Conservation (phyloP, 1,140 invertebrate species). For the Vanessa tameamea region DNA sequence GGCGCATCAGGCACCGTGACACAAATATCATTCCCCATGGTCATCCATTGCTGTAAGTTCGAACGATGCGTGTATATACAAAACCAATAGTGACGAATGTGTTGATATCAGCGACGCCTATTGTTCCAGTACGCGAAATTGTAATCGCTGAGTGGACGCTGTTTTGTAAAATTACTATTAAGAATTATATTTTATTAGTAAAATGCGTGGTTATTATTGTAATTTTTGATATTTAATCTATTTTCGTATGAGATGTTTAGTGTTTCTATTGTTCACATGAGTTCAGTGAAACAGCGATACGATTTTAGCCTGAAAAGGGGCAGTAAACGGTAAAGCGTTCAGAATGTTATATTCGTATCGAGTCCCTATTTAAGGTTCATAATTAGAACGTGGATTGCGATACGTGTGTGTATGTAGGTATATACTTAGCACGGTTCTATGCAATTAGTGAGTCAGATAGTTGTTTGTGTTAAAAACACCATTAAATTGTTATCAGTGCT, state of each 20-base stretch:
- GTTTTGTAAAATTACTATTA: conserved; percentile 35
- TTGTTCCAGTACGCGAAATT: conserved; percentile 71
- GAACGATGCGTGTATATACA: conserved; percentile 55
- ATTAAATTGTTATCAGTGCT: conserved; percentile 64
- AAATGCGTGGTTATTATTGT: background rate
- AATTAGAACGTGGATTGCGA: conserved; percentile 26
- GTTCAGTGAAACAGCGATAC: conserved; percentile 42
- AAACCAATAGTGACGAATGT: conserved; percentile 62
- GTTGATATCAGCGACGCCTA: conserved; percentile 59
- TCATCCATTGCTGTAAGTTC: conserved; percentile 46
- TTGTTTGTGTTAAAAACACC: conserved; percentile 47
- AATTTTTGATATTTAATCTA: background rate
- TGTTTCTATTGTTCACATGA: conserved; percentile 28
- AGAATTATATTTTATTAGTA: background rate
- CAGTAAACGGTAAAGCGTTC: conserved; percentile 46
- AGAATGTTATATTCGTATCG: conserved; percentile 40
- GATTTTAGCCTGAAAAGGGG: conserved; percentile 47
- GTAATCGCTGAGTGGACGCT: conserved; percentile 65
- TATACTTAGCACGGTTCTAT: conserved; percentile 9
- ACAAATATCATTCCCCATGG: conserved; percentile 70
- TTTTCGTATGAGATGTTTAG: conserved; percentile 1
- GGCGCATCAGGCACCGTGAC: conserved; percentile 61
- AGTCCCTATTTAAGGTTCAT: conserved; percentile 37
- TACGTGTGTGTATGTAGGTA: conserved; percentile 11
- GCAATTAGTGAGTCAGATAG: conserved; percentile 46